Percentiles rank a stretch among this genome's conserved stretches.
phyloP scores from a whole-genome alignment of 1,140 invertebrate species.

The Amphibalanus amphitrite region DNA sequence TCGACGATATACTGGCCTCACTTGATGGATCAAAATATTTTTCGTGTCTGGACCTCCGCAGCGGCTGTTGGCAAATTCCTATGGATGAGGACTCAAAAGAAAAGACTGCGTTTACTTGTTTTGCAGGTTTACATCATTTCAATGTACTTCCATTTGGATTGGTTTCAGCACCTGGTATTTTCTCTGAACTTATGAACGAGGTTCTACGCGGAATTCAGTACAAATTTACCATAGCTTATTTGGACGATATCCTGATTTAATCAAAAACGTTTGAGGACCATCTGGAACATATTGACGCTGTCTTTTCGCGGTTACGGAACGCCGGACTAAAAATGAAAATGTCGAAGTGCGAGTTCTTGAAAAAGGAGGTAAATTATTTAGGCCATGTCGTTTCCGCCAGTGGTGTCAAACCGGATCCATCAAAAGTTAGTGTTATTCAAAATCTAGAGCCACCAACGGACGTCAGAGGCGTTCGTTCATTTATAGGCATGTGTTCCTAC shows the following conservation, averaged over 20 bases:
- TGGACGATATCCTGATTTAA: background rate
- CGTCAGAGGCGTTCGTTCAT: background rate
- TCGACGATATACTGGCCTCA: background rate
- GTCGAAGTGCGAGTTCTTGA: background rate
- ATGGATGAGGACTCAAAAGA: background rate
- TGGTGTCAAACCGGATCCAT: background rate
- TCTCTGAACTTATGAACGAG: background rate
- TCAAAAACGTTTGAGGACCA: background rate
- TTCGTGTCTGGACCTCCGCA: background rate
- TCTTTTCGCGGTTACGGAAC: background rate
- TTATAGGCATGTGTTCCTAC: background rate
- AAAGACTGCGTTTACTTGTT: background rate
- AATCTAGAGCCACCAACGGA: background rate
- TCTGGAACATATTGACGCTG: background rate
- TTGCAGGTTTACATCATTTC: background rate
- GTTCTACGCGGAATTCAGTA: background rate
- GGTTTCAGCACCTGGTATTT: background rate
- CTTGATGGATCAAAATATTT: background rate
- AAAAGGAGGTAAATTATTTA: background rate
- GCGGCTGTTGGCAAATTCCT: background rate
- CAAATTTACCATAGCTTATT: background rate
- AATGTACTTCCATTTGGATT: background rate
- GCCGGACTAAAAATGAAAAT: background rate
- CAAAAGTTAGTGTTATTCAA: background rate
- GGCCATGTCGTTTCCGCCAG: background rate